Evolutionary conservation across 2,797 vertebrate species (phyloP), one percentile per base, ranked within the genome.

Genomic region (Falco biarmicus): DNA sequence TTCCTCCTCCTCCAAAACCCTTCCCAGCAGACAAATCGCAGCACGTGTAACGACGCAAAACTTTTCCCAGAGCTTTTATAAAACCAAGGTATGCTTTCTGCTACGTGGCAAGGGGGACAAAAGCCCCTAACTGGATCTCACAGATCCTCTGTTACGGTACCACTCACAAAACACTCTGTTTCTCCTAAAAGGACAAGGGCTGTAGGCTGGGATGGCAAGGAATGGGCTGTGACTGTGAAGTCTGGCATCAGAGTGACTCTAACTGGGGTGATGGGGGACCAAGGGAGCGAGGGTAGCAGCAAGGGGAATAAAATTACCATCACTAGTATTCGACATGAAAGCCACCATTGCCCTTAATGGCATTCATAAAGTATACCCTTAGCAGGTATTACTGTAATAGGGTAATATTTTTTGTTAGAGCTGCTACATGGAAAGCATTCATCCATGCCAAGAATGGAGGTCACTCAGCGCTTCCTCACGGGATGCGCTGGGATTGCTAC

Each of bases 331-430:
- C 84, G 73, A 92, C 80, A 84, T 56, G 83, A 96, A 96, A 97
- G 87, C 70, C 89, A 65, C 78, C 82, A 68, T 71, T 91, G 83
- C 93, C 97, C 96, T 96, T 83, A 59, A 66, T 89, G 96, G 93
- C 81, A 31, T 70, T 66, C 97, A 96, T 61, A 82, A 77, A 86
- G 73, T 18, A 73, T 21, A 70, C 22, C 68, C 81, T 75, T 79
- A 94, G 96, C 34, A 89, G 96, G 87, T 82, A 94, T 92, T 88
- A 34, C 88, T 53, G 65, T 90, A 74, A 95, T 63, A 84, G 95
- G 91, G 70, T 70, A 60, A 91, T 95, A 83, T 91, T 94, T 96
- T 94, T 75, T 78, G 56, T 68, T 66, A 41, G 39, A 91, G 90
- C 81, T 78, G 85, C 92, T 82, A 13, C 80, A 39, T 2, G 26